Conservation (phyloP, 2,888 invertebrate genomes). For the Ametastegia equiseti region DNA sequence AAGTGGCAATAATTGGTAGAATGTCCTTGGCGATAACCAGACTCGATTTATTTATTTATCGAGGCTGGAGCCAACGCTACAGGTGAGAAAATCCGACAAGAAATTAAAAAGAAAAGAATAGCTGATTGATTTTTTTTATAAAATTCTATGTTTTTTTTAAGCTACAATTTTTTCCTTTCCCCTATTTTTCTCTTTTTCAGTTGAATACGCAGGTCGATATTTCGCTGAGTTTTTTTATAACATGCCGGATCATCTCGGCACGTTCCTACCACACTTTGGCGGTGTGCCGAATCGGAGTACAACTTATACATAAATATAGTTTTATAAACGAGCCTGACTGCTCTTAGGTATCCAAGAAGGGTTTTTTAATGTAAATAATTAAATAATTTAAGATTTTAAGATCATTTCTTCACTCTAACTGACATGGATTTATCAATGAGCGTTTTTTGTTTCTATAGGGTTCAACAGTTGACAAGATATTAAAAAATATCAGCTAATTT, state of each 20-base stretch:
- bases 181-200: background rate
- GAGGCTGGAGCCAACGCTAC: background rate
- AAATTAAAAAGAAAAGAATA: background rate
- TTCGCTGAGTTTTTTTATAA: background rate
- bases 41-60: background rate
- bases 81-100: background rate
- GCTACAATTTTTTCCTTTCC: background rate
- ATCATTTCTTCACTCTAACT: background rate
- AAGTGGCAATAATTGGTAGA: background rate
- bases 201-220: slow-evolving; percentile 3
- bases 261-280: too few species aligned
- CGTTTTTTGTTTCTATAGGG: too few species aligned
- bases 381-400: background rate
- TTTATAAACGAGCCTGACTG: background rate
- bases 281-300: slow-evolving; percentile 8
- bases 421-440: background rate
- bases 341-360: background rate
- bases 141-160: background rate
- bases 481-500: too few species aligned
- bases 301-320: background rate
- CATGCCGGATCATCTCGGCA: too few species aligned
- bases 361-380: background rate
- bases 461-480: too few species aligned
- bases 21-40: background rate
- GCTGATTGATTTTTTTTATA: background rate